Percentiles rank a stretch among this genome's conserved stretches.
Conservation (phyloP, 2,113 vertebrate genomes). For the Hystrix cristata region DNA sequence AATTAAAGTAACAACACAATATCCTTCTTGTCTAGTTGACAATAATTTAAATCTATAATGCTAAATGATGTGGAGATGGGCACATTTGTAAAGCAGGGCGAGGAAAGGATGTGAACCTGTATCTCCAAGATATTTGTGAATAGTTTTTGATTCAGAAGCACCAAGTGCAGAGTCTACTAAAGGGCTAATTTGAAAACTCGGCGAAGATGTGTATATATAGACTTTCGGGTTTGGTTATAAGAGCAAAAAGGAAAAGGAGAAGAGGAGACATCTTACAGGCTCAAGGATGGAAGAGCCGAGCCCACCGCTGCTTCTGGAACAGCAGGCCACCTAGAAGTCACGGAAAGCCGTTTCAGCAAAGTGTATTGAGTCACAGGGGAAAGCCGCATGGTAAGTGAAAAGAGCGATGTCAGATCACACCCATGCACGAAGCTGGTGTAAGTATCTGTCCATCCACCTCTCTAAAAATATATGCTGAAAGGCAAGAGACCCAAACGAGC, state of each 20-base stretch:
- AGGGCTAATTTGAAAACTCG: neutral
- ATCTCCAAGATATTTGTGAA: neutral
- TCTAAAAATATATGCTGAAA: neutral
- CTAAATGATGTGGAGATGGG: neutral
- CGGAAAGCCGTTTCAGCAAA: neutral
- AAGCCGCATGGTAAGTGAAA: neutral
- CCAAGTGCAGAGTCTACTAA: neutral
- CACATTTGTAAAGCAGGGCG: neutral
- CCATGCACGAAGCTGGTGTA: neutral
- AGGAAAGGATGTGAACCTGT: neutral
- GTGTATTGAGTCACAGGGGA: neutral
- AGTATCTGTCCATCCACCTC: neutral
- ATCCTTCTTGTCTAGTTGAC: conserved; percentile 34
- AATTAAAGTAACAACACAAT: neutral
- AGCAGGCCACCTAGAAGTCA: neutral
- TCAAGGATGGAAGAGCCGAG: neutral
- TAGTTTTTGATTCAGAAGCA: neutral
- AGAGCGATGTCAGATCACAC: neutral
- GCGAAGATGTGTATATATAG: neutral
- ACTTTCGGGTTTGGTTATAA: neutral
- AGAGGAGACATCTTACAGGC: neutral
- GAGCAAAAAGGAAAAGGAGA: neutral
- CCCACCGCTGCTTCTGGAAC: neutral
- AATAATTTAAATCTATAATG: conserved; percentile 10
- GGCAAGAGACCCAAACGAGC: neutral